phyloP scores from a whole-genome alignment of 2,888 invertebrate genomes.

The Drosophila subsilvestris region DNA sequence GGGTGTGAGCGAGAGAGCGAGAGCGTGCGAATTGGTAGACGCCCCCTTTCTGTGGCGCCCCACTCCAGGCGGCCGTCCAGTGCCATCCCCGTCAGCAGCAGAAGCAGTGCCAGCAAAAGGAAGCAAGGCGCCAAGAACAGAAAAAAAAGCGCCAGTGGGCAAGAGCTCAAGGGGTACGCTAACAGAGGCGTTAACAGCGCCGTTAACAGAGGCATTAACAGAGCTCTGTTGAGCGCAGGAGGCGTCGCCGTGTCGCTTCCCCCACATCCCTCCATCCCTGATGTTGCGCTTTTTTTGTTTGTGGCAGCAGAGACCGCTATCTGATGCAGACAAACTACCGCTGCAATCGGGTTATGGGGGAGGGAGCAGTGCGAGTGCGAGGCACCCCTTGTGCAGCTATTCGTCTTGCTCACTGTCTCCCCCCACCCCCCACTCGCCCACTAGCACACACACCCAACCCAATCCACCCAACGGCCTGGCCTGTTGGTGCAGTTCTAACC shows the following conservation, averaged over 20 bases:
- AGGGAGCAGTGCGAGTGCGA: background rate
- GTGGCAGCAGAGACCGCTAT: constrained; percentile 37
- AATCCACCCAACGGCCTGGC: too few relatives aligned
- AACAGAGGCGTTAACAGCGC: constrained; percentile 44
- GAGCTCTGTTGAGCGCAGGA: constrained; percentile 56
- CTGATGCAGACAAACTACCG: constrained; percentile 68
- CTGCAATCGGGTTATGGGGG: background rate
- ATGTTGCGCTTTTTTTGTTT: constrained; percentile 50
- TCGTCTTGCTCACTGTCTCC: constrained; percentile 47
- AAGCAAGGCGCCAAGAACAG: constrained; percentile 48
- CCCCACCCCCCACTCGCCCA: background rate
- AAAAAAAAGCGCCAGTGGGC: constrained; percentile 6
- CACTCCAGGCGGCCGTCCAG: constrained; percentile 15
- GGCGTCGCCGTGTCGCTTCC: constrained; percentile 52
- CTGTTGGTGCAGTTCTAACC: background rate
- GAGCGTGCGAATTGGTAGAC: constrained; percentile 62
- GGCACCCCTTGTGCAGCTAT: constrained; percentile 25
- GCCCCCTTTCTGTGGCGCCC: constrained; percentile 67
- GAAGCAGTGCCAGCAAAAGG: constrained; percentile 14
- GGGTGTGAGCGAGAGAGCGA: constrained; percentile 18
- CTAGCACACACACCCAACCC: background rate
- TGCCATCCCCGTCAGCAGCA: constrained; percentile 22
- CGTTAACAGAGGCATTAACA: constrained; percentile 51
- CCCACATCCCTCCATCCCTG: background rate
- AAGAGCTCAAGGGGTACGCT: constrained; percentile 42